Base-by-base conservation (phyloP, 2,797 vertebrate genomes). In the Amblyraja radiata region DNA sequence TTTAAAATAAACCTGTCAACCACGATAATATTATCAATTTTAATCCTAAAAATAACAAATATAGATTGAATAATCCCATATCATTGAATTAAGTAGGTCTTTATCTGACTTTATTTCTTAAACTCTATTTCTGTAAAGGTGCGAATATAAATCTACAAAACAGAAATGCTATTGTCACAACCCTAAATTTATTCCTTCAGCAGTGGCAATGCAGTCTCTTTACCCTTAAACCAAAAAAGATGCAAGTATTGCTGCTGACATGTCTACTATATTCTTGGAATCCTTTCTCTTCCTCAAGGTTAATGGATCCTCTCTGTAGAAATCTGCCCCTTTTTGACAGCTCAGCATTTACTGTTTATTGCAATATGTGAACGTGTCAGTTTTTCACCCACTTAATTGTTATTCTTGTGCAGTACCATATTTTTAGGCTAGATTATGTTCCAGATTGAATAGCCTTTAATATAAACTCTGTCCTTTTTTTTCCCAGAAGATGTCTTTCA, bases 381-480 rank as follows among this genome's bases (percentile, higher is more conserved):
- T 71, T 71, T 90, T 39, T 90, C 32, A 68, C 32, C 32, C 16
- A 71, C n/a, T 63, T 68, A 90, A 90, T 68, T n/a, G 14, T 58
- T 58, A 54, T 9, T 83, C 81, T 36, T 90, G 86, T 68, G 10
- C 9, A 65, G 61, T 13, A 25, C 79, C 23, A 65, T 21, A 25
- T 63, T n/a, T 88, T 88, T 58, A 90, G 86, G 1, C 32, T 65
- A n/a, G 86, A 68, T 90, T 39, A 71, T 71, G 32, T 61, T 90
- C 86, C 63, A 68, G n/a, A 71, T 39, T 71, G 65, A 90, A 63
- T 18, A 32, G 32, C 28, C 28, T 68, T 71, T 10, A 90, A 23
- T 36, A 71, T 65, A 65, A 90, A 90, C 16, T 90, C 16, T 90
- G n/a, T 88, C n/a, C 86, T 71, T 18, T 88, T 90, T 90, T 90